These are phyloP conservation scores for Melanitta fusca DNA, from an alignment of 2,797 vertebrate genomes.

Conservation along the genomic window DNA sequence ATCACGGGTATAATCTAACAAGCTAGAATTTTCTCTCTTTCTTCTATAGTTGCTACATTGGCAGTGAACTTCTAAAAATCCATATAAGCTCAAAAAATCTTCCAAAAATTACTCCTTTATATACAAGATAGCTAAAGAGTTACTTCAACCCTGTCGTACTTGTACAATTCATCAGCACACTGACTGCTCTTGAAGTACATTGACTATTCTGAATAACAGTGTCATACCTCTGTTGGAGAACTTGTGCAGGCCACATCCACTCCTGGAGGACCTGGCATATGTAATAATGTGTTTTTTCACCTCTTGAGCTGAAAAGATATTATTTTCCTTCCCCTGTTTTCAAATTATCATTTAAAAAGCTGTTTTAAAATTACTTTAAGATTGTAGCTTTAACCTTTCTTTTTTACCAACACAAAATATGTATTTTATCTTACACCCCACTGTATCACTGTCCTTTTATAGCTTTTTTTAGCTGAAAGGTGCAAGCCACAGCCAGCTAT, in stretches of 20 bases:
- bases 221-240: not conserved
- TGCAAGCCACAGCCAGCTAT: not conserved
- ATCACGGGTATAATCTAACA: not conserved
- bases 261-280: not conserved
- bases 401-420: not conserved
- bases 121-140: not conserved
- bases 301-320: not conserved
- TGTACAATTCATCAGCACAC: not conserved
- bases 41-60: not conserved
- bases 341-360: not conserved
- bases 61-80: not conserved
- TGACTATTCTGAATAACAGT: not conserved
- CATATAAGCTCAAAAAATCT: not conserved
- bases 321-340: not conserved
- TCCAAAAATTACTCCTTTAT: accelerated
- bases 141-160: not conserved
- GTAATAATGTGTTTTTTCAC: not conserved
- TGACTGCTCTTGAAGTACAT: not conserved
- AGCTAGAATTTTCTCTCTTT: not conserved
- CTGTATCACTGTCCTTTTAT: not conserved
- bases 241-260: not conserved
- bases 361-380: not conserved
- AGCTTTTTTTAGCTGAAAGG: not conserved
- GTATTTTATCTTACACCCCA: not conserved
- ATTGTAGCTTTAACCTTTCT: not conserved